Percentiles rank a stretch among this genome's conserved stretches.
phyloP scores from a whole-genome alignment of 1,140 invertebrate genomes.

The Argopecten irradians region DNA sequence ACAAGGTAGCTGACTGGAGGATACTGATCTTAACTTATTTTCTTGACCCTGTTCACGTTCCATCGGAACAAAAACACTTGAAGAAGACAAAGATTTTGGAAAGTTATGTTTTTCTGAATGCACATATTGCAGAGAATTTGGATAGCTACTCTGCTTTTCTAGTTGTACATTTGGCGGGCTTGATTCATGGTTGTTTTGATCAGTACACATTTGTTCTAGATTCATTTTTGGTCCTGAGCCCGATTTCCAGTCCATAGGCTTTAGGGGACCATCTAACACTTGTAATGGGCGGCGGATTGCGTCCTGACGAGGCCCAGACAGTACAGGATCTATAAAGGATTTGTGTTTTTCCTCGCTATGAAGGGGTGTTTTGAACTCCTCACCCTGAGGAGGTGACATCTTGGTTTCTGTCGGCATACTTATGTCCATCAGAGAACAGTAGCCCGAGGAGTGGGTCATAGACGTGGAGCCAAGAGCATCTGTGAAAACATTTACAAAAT shows the following conservation, averaged over 20 bases:
- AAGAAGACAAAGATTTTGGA: neutral
- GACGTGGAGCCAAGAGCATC: conserved; percentile 34
- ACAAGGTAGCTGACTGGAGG: neutral
- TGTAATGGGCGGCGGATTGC: neutral
- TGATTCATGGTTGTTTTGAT: neutral
- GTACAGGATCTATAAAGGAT: neutral
- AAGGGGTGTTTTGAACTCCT: neutral
- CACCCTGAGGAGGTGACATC: neutral
- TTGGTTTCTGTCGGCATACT: conserved; percentile 50
- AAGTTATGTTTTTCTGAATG: neutral
- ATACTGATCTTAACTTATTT: neutral
- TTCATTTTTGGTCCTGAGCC: neutral
- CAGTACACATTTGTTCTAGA: neutral
- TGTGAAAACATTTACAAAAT: conserved; percentile 30
- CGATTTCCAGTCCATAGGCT: neutral
- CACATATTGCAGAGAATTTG: neutral
- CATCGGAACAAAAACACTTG: neutral
- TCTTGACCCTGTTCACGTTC: neutral
- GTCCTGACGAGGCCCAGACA: neutral
- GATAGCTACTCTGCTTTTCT: too few species aligned
- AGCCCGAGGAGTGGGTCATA: conserved; percentile 54
- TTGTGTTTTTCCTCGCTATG: conserved; percentile 28
- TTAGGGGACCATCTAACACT: neutral
- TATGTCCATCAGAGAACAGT: conserved; percentile 54
- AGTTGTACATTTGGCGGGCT: neutral